Percentiles rank a stretch among this genome's conserved stretches.
phyloP scores from a whole-genome alignment of 2,113 vertebrate species.

The Ameiurus melas region DNA sequence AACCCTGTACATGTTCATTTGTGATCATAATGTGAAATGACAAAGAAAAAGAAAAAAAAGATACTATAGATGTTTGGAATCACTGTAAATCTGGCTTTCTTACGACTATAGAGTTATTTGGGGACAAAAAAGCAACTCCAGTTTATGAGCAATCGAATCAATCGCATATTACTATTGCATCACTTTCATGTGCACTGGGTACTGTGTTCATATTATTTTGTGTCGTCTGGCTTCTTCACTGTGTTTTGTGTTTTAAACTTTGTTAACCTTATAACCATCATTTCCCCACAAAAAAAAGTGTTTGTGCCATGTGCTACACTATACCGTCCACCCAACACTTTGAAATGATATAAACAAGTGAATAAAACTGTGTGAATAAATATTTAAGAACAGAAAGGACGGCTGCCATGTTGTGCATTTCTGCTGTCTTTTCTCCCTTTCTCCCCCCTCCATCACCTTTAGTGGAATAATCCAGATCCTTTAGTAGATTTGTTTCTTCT shows the following conservation, averaged over 20 bases:
- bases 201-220: neutral
- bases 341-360: slow-evolving; percentile 25
- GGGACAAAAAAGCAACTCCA: neutral
- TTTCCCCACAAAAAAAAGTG: neutral
- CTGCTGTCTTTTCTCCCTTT: neutral
- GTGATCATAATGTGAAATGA: neutral
- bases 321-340: slow-evolving; percentile 34
- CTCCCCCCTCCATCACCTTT: neutral
- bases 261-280: neutral
- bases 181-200: neutral
- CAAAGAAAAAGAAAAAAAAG: neutral
- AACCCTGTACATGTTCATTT: neutral
- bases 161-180: neutral
- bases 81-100: neutral
- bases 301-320: slow-evolving; percentile 25
- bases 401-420: slow-evolving; percentile 1
- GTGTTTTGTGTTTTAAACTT: slow-evolving; percentile 43
- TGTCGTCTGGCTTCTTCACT: slow-evolving; percentile 14
- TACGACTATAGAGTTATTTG: neutral
- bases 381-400: slow-evolving; percentile 36
- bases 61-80: neutral
- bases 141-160: neutral
- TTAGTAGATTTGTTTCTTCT: slow-evolving; percentile 6
- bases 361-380: slow-evolving; percentile 41
- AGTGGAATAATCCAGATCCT: neutral